Conservation (phyloP, 2,888 invertebrate species). For the Lycocerus yunnanus region DNA sequence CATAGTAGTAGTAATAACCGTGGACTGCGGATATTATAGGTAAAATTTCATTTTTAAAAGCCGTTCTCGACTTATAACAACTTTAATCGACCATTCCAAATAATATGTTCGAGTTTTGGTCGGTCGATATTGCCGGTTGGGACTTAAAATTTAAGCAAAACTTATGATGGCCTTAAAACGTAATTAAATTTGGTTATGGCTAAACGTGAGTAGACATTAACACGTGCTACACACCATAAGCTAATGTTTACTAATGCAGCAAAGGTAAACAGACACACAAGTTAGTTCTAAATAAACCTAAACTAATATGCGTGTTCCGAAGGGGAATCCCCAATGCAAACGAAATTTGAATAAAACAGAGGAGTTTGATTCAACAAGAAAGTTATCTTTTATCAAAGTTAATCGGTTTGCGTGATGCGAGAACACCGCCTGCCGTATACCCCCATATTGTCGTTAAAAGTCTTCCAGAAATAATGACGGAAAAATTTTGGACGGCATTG, state of each 20-base stretch:
- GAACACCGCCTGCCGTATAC: neutral
- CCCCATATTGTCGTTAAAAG: neutral
- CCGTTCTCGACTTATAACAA: neutral
- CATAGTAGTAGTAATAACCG: slow-evolving; percentile 4
- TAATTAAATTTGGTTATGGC: neutral
- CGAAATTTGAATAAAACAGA: neutral
- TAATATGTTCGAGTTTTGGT: neutral
- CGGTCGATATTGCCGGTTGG: neutral
- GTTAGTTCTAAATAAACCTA: neutral
- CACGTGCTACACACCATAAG: neutral
- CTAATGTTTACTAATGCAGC: neutral
- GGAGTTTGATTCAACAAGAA: neutral
- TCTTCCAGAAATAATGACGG: neutral
- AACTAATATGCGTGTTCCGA: neutral
- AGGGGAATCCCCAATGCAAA: neutral
- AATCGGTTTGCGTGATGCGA: neutral
- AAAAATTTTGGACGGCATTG: neutral
- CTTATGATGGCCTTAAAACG: neutral
- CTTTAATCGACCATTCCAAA: neutral
- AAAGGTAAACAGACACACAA: neutral
- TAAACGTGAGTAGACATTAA: neutral
- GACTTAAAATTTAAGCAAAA: slow-evolving; percentile 4
- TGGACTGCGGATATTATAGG: neutral
- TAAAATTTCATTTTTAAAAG: neutral
- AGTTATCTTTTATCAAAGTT: neutral